A percentile compares a stretch with the other conserved stretches of the same genome.
phyloP scores from a whole-genome alignment of 2,888 invertebrate genomes.

The Chydorus sphaericus region DNA sequence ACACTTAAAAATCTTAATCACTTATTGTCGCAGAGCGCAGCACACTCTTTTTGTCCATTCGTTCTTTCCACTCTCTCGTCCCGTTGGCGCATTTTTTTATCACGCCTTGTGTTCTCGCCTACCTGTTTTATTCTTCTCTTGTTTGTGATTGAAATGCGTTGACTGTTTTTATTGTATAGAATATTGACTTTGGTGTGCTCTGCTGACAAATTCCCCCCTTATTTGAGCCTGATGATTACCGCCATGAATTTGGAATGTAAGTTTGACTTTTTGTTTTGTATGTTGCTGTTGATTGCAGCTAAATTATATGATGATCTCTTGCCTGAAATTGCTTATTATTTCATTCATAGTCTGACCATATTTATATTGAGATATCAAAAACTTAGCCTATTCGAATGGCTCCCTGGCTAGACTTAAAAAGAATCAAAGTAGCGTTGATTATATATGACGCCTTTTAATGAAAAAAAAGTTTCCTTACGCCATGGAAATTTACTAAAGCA shows the following conservation, averaged over 20 bases:
- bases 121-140: neutral
- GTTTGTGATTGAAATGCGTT: neutral
- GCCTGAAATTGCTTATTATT: no score
- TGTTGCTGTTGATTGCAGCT: constrained; percentile 1
- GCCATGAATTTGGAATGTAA: neutral
- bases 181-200: neutral
- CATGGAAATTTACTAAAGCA: no score
- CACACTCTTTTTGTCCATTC: neutral
- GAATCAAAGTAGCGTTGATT: no score
- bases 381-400: no score
- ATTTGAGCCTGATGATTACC: neutral
- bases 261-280: neutral
- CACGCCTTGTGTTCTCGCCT: neutral
- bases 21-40: no score
- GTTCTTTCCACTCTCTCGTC: neutral
- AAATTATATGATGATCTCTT: constrained; percentile 8
- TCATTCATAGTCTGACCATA: no score
- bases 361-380: no score
- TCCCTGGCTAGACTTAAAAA: no score
- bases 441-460: no score
- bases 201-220: no score
- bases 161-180: neutral
- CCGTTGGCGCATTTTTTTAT: neutral
- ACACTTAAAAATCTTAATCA: no score
- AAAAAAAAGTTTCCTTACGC: no score